Percentiles rank a stretch among this genome's conserved stretches.
Conservation (phyloP, 2,888 invertebrate genomes). For the Napeogenes inachia region DNA sequence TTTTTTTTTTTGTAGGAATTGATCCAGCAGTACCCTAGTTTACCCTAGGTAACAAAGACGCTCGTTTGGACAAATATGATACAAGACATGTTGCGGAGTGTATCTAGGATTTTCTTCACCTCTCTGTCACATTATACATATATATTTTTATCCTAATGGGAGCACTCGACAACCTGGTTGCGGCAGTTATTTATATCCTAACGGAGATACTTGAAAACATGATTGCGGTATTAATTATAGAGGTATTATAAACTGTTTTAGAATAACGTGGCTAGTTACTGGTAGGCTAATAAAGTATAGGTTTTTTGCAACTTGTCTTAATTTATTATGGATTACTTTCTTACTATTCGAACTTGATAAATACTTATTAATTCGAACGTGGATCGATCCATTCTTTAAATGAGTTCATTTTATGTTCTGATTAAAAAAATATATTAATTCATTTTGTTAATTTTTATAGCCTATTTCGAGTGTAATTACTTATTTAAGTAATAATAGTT, state of each 20-base stretch:
- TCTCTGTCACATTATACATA: constrained; percentile 78
- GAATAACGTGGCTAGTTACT: background rate
- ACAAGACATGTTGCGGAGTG: constrained; percentile 79
- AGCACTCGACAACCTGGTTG: too few species aligned
- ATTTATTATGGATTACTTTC: too few species aligned
- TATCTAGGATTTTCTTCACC: constrained; percentile 78
- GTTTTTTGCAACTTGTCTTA: background rate
- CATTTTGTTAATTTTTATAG: too few species aligned
- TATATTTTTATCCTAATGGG: too few species aligned
- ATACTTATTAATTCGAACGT: too few species aligned
- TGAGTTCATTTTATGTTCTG: too few species aligned
- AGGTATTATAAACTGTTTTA: constrained; percentile 43
- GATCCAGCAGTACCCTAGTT: constrained; percentile 79
- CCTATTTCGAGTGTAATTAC: too few species aligned
- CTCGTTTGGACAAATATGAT: constrained; percentile 76
- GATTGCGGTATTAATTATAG: constrained; percentile 76
- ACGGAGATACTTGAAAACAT: constrained; percentile 77
- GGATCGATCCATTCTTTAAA: too few species aligned
- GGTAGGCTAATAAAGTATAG: background rate
- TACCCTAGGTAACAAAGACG: constrained; percentile 69
- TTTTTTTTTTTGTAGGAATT: constrained; percentile 52
- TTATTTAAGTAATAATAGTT: too few species aligned
- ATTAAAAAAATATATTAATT: too few species aligned
- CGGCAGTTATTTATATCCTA: constrained; percentile 82
- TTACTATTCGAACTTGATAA: too few species aligned